Percentiles rank a stretch among this genome's conserved stretches.
These are phyloP conservation scores for Butorides virescens DNA, from an alignment of 2,113 vertebrate species.

Conservation along the genomic window DNA sequence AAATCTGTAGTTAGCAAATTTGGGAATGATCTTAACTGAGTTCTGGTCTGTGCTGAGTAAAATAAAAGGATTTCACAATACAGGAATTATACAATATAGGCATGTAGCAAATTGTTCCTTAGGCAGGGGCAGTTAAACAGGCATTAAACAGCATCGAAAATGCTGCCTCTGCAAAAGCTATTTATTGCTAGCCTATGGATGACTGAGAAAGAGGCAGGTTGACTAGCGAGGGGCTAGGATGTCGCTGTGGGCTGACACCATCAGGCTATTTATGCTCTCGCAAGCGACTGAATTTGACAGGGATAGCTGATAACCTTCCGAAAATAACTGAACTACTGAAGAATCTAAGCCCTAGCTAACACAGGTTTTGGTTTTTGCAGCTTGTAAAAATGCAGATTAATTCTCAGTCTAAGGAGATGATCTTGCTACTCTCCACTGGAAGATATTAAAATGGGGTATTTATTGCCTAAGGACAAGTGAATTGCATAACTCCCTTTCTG, in stretches of 20 bases:
- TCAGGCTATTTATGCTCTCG: constrained; percentile 25
- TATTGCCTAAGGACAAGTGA: neutral
- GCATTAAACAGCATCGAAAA: neutral
- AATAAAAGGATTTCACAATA: neutral
- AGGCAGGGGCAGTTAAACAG: neutral
- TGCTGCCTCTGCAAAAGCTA: neutral
- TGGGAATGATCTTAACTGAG: neutral
- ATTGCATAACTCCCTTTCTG: neutral
- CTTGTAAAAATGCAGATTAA: neutral
- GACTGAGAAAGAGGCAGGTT: neutral
- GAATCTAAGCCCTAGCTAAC: neutral
- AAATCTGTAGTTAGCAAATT: constrained; percentile 22
- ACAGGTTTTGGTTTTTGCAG: neutral
- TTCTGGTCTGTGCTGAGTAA: neutral
- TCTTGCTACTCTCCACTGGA: neutral
- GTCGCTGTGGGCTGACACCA: neutral
- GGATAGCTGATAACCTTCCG: constrained; percentile 17
- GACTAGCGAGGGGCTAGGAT: neutral
- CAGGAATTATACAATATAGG: neutral
- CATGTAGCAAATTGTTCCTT: neutral
- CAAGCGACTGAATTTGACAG: constrained; percentile 3
- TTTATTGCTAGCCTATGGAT: constrained; percentile 13
- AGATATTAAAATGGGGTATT: neutral
- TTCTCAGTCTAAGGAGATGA: neutral
- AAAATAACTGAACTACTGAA: constrained; percentile 33